These are phyloP conservation scores for Iselma pallidipennis DNA, from an alignment of 2,888 invertebrate genomes.

Conservation along the genomic window DNA sequence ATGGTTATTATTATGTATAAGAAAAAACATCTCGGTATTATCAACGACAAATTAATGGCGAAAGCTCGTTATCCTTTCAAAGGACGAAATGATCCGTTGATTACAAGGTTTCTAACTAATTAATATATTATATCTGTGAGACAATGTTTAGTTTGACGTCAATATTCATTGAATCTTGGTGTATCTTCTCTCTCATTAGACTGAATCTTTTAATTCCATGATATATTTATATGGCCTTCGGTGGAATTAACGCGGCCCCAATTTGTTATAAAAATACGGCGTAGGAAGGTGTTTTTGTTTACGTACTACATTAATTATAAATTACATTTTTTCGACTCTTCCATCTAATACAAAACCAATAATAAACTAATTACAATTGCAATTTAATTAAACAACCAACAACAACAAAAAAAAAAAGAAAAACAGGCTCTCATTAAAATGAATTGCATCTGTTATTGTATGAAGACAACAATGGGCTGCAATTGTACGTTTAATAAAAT, in stretches of 20 bases:
- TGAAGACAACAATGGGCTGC: constrained; percentile 20
- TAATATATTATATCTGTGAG: constrained; percentile 7
- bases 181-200: constrained; percentile 39
- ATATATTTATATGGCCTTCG: constrained; percentile 49
- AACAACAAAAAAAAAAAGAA: no score
- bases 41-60: no score
- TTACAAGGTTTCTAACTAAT: constrained; percentile 1
- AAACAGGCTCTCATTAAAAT: no score
- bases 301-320: background rate
- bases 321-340: no score
- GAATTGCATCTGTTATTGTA: no score
- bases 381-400: no score
- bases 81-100: constrained; percentile 9
- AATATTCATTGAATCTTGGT: constrained; percentile 16
- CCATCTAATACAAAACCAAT: no score
- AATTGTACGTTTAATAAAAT: constrained; percentile 18
- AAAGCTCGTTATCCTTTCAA: no score
- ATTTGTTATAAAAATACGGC: constrained; percentile 21
- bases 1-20: no score
- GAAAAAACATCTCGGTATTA: no score
- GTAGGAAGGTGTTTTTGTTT: constrained; percentile 7
- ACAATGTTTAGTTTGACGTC: constrained; percentile 18
- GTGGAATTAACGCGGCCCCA: constrained; percentile 42
- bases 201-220: constrained; percentile 43
- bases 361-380: no score